These are phyloP conservation scores for Turnix velox DNA, from an alignment of 2,113 vertebrate genomes.

Conservation along the genomic window DNA sequence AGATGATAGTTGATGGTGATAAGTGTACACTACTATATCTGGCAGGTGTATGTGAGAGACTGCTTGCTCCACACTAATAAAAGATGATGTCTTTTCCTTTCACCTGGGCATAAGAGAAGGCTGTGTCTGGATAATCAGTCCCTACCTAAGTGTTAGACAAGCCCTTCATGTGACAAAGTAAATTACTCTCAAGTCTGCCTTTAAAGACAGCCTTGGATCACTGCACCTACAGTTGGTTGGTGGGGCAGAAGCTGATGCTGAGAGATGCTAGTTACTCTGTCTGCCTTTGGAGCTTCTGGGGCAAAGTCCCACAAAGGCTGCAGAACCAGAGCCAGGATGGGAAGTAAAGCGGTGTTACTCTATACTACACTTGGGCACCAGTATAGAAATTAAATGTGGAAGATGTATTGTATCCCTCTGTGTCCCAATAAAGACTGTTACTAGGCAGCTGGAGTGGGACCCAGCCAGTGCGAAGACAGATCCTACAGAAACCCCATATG, in stretches of 20 bases:
- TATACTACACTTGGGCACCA: not conserved
- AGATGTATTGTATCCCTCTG: not conserved
- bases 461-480: not conserved
- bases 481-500: slow-evolving; percentile 5
- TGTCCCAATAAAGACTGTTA: not conserved
- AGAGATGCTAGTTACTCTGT: not conserved
- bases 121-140: not conserved
- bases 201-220: not conserved
- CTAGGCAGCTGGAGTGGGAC: not conserved
- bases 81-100: not conserved
- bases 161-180: not conserved
- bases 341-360: not conserved
- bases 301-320: not conserved
- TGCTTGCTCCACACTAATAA: not conserved
- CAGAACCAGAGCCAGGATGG: not conserved
- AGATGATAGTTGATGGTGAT: not conserved
- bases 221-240: not conserved
- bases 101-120: not conserved
- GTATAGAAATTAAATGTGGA: slow-evolving; percentile 5
- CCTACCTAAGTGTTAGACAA: not conserved
- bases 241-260: not conserved
- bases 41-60: not conserved
- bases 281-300: not conserved
- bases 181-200: not conserved
- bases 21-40: not conserved